Percentiles rank a stretch among this genome's conserved stretches.
These are phyloP conservation scores for Manis javanica DNA, from an alignment of 2,797 vertebrate species.

Conservation along the genomic window DNA sequence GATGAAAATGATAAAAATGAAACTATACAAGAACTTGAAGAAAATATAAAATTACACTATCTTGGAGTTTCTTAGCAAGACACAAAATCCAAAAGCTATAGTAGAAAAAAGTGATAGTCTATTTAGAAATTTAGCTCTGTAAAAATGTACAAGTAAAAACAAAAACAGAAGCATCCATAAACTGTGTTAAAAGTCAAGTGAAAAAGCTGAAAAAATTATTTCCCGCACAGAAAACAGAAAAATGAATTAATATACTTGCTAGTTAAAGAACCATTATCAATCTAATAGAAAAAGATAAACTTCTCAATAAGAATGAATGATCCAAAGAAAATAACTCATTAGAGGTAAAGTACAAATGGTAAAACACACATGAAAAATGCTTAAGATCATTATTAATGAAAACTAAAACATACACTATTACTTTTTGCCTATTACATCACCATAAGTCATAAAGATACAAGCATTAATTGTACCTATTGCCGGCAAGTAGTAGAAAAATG, in stretches of 20 bases:
- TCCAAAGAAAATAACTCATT: conserved; percentile 12
- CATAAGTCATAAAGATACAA: neutral
- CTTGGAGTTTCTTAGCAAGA: neutral
- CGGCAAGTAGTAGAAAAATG: neutral
- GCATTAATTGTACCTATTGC: neutral
- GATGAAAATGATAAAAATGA: conserved; percentile 33
- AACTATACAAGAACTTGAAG: neutral
- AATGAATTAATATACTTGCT: neutral
- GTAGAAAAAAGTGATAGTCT: neutral
- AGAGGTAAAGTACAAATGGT: neutral
- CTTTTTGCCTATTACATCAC: neutral
- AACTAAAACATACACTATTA: neutral
- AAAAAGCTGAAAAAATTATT: conserved; percentile 14
- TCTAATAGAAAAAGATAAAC: conserved; percentile 45
- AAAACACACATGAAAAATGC: neutral
- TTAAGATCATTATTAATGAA: neutral
- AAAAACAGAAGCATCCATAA: neutral
- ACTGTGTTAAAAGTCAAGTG: neutral
- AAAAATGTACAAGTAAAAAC: neutral
- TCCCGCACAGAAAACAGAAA: neutral
- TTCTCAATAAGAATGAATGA: neutral
- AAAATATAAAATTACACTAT: neutral
- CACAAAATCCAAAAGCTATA: neutral
- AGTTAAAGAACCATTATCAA: conserved; percentile 5
- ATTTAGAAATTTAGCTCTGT: conserved; percentile 17